Percentiles rank a stretch among this genome's conserved stretches.
phyloP scores from a whole-genome alignment of 2,888 invertebrate species.

The Erebia aethiops region DNA sequence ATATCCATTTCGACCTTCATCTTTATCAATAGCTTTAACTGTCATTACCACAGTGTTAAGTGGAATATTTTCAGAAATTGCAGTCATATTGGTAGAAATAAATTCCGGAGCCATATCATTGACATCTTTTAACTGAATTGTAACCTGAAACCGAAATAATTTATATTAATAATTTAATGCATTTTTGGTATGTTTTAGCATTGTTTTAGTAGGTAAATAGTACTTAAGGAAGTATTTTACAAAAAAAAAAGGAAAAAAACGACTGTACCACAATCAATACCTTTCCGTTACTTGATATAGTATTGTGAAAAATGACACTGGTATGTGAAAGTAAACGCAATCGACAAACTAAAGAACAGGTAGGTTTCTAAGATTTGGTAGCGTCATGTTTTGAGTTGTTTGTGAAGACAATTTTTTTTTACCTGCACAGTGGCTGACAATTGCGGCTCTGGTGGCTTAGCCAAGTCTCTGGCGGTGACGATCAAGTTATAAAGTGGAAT shows the following conservation, averaged over 20 bases:
- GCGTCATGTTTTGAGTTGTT: not conserved
- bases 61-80: conserved; percentile 92
- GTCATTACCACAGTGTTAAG: conserved; percentile 94
- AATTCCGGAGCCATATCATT: conserved; percentile 96
- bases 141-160: conserved; percentile 85
- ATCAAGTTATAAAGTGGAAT: conserved; percentile 91
- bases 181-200: not conserved
- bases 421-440: conserved; percentile 95
- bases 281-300: conserved; percentile 20
- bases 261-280: conserved; percentile 21
- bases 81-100: conserved; percentile 89
- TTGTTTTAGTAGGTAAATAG: not conserved
- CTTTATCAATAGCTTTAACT: conserved; percentile 93
- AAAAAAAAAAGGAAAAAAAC: conserved; percentile 18
- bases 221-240: not conserved
- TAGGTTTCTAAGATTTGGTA: conserved; percentile 13
- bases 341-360: conserved; percentile 19
- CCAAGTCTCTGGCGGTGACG: conserved; percentile 93
- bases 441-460: conserved; percentile 87
- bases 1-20: conserved; percentile 95
- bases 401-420: conserved; percentile 20
- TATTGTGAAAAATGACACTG: conserved; percentile 58
- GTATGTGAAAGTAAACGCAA: conserved; percentile 56
- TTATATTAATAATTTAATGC: not conserved
- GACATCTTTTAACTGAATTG: conserved; percentile 93